phyloP scores from a whole-genome alignment of 2,888 invertebrate species.

The Mesochorus sp. region DNA sequence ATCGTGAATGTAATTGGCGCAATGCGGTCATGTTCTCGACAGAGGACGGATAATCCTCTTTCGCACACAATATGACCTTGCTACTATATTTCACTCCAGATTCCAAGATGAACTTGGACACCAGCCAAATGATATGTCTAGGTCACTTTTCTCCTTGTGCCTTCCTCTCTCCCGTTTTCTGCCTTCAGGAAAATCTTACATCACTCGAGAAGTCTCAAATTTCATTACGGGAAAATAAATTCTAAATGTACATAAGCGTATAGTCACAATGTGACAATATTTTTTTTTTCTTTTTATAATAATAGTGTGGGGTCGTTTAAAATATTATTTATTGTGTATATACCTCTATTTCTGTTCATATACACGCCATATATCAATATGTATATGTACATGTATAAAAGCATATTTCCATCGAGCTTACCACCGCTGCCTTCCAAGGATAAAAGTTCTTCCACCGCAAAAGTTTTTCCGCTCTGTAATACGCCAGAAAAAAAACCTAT shows the following conservation, averaged over 20 bases:
- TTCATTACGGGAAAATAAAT: conserved; percentile 16
- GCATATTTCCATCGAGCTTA: conserved; percentile 48
- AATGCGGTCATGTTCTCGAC: conserved; percentile 77
- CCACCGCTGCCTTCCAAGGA: conserved; percentile 41
- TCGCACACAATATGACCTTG: conserved; percentile 79
- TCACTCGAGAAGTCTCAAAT: conserved; percentile 23
- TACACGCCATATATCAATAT: background rate
- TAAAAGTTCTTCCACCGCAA: conserved; percentile 49
- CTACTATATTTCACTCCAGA: conserved; percentile 75
- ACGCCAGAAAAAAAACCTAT: conserved; percentile 18
- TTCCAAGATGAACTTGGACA: conserved; percentile 79
- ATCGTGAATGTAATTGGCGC: conserved; percentile 74
- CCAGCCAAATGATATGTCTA: conserved; percentile 78
- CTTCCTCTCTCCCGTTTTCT: background rate
- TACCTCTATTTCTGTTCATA: conserved; percentile 8
- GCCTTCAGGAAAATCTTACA: conserved; percentile 44
- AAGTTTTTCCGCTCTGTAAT: conserved; percentile 47
- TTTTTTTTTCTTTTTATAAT: background rate
- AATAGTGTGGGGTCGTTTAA: conserved; percentile 2
- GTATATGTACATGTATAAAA: conserved; percentile 5
- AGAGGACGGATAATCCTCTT: conserved; percentile 78
- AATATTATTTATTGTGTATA: conserved; percentile 11
- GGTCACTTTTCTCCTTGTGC: conserved; percentile 71
- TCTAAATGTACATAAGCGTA: conserved; percentile 39
- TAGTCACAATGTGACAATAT: conserved; percentile 6